Evolutionary conservation across 2,888 invertebrate genomes (phyloP).

Genomic region (Leucoptera coffeella): DNA sequence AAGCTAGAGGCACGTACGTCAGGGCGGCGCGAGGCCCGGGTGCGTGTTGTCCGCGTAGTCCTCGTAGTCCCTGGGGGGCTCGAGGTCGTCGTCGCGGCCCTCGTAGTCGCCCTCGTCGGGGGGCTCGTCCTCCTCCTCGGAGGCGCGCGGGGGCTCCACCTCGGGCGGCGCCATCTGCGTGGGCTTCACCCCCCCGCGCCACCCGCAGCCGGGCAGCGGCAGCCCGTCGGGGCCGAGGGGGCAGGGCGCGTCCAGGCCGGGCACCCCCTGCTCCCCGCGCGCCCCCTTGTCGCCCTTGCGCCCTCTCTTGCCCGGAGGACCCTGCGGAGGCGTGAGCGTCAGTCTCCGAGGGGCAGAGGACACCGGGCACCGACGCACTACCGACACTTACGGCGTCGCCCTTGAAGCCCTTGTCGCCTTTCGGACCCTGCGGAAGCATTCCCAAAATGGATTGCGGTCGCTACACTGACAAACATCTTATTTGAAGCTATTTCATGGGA

Average conservation of each 20-base stretch:
- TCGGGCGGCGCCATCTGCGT: too few species aligned
- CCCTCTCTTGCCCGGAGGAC: conserved; percentile 83
- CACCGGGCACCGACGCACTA: conserved; percentile 3
- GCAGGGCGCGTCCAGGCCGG: conserved; percentile 97
- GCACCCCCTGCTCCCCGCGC: conserved; percentile 94
- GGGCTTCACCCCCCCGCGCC: conserved; percentile 86
- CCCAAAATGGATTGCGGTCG: too few species aligned
- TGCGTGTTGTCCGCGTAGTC: conserved; percentile 43
- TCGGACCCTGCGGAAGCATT: conserved; percentile 69
- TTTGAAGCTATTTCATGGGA: too few species aligned
- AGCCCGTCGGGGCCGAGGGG: conserved; percentile 93
- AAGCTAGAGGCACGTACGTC: too few species aligned
- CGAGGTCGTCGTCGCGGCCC: conserved; percentile 23
- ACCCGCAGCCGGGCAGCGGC: conserved; percentile 93
- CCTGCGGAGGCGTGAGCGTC: too few species aligned
- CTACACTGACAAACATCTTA: too few species aligned
- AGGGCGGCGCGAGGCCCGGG: too few species aligned
- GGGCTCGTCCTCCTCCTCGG: conserved; percentile 12
- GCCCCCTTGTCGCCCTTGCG: conserved; percentile 88
- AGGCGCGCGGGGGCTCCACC: too few species aligned
- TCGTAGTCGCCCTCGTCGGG: conserved; percentile 21
- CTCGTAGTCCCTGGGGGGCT: conserved; percentile 31
- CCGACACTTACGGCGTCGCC: conserved; percentile 70
- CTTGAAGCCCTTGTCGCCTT: conserved; percentile 84
- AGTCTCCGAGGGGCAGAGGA: too few species aligned